phyloP scores from a whole-genome alignment of 2,113 vertebrate species.

The Pangasianodon hypophthalmus region DNA sequence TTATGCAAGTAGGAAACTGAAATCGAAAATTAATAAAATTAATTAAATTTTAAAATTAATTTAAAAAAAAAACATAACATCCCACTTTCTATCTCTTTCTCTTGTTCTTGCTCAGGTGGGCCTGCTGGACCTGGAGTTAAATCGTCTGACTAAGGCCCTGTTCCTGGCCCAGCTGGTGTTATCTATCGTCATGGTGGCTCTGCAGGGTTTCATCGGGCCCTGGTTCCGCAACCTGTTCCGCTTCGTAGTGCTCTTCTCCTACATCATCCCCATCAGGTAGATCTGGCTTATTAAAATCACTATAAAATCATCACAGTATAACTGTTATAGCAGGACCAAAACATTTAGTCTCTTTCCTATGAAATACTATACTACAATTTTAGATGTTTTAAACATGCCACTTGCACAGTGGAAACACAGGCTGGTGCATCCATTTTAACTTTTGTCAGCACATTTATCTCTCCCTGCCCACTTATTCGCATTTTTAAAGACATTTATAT shows the following conservation, averaged over 20 bases:
- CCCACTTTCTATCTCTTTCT: background rate
- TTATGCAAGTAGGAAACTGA: background rate
- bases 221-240: slow-evolving; percentile 96
- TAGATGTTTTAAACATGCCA: background rate
- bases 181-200: slow-evolving; percentile 91
- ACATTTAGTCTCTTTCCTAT: background rate
- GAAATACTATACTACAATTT: background rate
- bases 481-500: background rate
- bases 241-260: slow-evolving; percentile 95
- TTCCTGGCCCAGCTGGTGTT: slow-evolving; percentile 93
- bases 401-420: background rate
- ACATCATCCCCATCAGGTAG: slow-evolving; percentile 99
- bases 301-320: background rate
- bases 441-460: background rate
- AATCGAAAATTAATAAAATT: background rate
- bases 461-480: background rate
- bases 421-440: background rate
- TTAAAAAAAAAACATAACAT: background rate
- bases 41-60: background rate
- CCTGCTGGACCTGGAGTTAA: slow-evolving; percentile 91
- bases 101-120: slow-evolving; percentile 78
- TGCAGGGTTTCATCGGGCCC: slow-evolving; percentile 91
- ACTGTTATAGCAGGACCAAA: background rate
- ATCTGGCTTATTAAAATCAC: slow-evolving; percentile 37
- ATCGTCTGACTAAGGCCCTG: slow-evolving; percentile 92